Conservation (phyloP, 2,113 vertebrate species). For the Rhineura floridana region DNA sequence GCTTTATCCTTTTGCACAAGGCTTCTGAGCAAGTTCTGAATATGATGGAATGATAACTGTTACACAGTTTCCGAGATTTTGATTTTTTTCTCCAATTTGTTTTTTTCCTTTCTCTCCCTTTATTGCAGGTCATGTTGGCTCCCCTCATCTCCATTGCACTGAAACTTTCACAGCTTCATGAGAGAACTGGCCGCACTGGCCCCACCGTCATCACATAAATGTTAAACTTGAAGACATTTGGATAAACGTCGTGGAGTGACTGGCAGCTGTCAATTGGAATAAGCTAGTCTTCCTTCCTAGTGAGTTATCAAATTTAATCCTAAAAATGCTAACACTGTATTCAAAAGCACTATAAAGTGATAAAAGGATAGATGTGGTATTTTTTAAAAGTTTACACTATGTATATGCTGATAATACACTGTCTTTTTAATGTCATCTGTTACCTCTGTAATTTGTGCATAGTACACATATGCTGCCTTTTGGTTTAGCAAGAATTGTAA, state of each 20-base stretch:
- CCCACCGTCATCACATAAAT: conserved; percentile 96
- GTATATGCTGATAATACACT: conserved; percentile 26
- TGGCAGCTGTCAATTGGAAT: rapidly evolving
- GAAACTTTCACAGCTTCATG: conserved; percentile 91
- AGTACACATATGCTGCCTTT: conserved; percentile 16
- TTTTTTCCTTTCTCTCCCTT: conserved; percentile 15
- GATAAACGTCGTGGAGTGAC: background rate
- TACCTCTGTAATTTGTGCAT: background rate
- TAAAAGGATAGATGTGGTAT: conserved; percentile 45
- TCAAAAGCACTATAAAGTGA: conserved; percentile 47
- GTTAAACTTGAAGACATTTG: background rate
- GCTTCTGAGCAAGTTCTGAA: background rate
- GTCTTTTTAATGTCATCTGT: conserved; percentile 18
- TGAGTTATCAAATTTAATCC: background rate
- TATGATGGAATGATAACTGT: background rate
- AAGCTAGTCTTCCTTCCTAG: background rate
- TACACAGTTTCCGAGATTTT: background rate
- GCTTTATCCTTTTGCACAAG: background rate
- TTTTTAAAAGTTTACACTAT: conserved; percentile 21
- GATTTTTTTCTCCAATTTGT: background rate
- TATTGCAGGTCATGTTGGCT: conserved; percentile 90
- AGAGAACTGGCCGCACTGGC: conserved; percentile 85
- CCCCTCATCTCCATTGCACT: conserved; percentile 93
- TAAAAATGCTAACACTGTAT: conserved; percentile 26
- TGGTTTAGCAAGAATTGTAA: conserved; percentile 12